phyloP scores from a whole-genome alignment of 2,888 invertebrate species.

The Uropetala carovei region DNA sequence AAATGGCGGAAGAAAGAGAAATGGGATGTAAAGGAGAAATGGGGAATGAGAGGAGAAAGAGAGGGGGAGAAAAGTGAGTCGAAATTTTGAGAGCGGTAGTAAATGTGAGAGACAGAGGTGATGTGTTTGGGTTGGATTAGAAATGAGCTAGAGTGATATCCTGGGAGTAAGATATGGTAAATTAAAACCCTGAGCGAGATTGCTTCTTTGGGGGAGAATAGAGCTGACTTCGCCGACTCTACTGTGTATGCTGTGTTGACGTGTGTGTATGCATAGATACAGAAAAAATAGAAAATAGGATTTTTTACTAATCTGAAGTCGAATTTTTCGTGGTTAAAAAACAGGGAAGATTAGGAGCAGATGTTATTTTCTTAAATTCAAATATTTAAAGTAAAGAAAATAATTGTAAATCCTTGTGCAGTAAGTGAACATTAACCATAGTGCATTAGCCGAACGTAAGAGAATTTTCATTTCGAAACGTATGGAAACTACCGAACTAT shows the following conservation, averaged over 20 bases:
- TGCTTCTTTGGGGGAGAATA: neutral
- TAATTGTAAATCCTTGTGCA: too few relatives aligned
- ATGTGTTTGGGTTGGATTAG: constrained; percentile 8
- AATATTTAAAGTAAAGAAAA: too few relatives aligned
- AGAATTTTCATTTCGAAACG: too few relatives aligned
- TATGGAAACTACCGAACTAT: too few relatives aligned
- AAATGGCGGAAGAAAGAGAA: neutral
- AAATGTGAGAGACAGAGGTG: neutral
- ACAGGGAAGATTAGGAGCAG: too few relatives aligned
- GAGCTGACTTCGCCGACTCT: neutral
- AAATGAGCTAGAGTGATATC: neutral
- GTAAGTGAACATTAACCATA: too few relatives aligned
- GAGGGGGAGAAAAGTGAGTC: neutral
- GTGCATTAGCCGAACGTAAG: too few relatives aligned
- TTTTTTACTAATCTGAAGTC: too few relatives aligned
- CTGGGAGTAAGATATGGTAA: neutral
- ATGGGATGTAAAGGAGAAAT: neutral
- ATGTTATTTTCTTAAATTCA: too few relatives aligned
- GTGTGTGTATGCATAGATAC: neutral
- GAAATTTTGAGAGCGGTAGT: neutral
- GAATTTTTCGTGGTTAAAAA: too few relatives aligned
- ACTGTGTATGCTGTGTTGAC: neutral
- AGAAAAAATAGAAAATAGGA: too few relatives aligned
- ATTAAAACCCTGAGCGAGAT: constrained; percentile 1
- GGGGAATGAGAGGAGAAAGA: neutral